Evolutionary conservation across 2,888 invertebrate species (phyloP).

Genomic region (Patella pellucida): DNA sequence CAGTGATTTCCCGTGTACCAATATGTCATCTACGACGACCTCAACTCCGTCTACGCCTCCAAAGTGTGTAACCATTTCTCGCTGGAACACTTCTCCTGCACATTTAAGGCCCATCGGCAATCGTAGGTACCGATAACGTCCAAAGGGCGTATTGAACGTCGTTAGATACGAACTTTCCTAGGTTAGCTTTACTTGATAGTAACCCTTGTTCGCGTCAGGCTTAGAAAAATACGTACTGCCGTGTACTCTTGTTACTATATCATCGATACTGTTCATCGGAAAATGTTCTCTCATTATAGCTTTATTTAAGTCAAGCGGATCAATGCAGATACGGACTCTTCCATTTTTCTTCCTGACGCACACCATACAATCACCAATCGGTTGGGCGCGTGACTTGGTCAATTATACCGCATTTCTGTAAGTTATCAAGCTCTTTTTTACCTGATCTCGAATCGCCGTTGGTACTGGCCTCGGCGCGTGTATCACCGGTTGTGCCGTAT

Average conservation of each 20-base stretch:
- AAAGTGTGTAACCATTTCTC: constrained; percentile 32
- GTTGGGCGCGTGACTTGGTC: no score
- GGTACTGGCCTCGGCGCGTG: constrained; percentile 26
- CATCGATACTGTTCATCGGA: constrained; percentile 29
- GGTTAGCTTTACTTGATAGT: constrained; percentile 24
- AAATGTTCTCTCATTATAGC: constrained; percentile 29
- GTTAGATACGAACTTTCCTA: constrained; percentile 24
- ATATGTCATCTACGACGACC: constrained; percentile 28
- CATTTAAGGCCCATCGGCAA: constrained; percentile 33
- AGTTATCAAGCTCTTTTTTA: no score
- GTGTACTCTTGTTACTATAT: constrained; percentile 25
- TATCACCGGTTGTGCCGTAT: constrained; percentile 21
- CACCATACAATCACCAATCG: no score
- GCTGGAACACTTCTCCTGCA: constrained; percentile 28
- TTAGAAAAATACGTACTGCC: constrained; percentile 26
- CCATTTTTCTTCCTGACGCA: no score
- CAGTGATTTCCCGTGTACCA: constrained; percentile 21
- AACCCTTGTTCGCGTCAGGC: constrained; percentile 31
- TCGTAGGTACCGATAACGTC: constrained; percentile 27
- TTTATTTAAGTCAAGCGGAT: constrained; percentile 29
- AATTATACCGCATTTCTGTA: no score
- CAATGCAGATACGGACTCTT: neutral
- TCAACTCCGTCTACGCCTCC: constrained; percentile 28
- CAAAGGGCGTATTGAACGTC: constrained; percentile 29
- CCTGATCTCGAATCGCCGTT: no score